Base-by-base conservation (phyloP, 2,113 vertebrate genomes). In the Chaetodon auriga region DNA sequence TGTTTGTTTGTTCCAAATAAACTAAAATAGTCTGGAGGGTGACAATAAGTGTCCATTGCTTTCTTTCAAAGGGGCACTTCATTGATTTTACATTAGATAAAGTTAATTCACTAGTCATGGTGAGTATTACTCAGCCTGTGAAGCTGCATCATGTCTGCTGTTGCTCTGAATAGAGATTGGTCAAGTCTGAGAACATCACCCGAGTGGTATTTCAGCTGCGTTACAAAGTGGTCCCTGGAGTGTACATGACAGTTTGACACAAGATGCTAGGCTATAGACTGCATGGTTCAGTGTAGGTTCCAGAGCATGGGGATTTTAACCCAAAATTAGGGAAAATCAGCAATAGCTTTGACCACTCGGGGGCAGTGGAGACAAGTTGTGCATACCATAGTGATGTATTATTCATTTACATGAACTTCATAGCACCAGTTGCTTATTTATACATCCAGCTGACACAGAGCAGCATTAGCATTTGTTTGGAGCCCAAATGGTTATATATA, bases 1-100 rank as follows among this genome's bases (percentile, higher is more conserved):
- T 87, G 14, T 85, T 64, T 65, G 49, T 19, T 35, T 83, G 76
- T 75, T 36, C 71, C 25, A 72, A 66, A 71, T n/a, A 23, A 53
- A 60, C 23, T 23, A 6, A 45, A 63, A 51, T n/a, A 15, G 11
- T 30, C 30, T 62, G 18, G 7, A 48, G 74, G 36, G 6, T 19
- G 54, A 71, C 19, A 75, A 69, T 65, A 54, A 83, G 80, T 23
- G 30, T 0, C 41, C 0, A 68, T 49, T 64, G 45, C 51, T 77
- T 53, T 5, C 49, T 75, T 76, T 79, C 35, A 66, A 71, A 68
- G 23, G 45, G 49, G n/a, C 4, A 61, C 7, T 75, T 36, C 19
- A 68, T 51, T 80, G 14, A 68, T 73, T 77, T 73, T 21, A 61
- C 41, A 58, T 12, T 16, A 30, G 30, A 30, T 30, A 30, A 45